Conservation (phyloP, 2,797 vertebrate genomes). For the Hyperoplus immaculatus region DNA sequence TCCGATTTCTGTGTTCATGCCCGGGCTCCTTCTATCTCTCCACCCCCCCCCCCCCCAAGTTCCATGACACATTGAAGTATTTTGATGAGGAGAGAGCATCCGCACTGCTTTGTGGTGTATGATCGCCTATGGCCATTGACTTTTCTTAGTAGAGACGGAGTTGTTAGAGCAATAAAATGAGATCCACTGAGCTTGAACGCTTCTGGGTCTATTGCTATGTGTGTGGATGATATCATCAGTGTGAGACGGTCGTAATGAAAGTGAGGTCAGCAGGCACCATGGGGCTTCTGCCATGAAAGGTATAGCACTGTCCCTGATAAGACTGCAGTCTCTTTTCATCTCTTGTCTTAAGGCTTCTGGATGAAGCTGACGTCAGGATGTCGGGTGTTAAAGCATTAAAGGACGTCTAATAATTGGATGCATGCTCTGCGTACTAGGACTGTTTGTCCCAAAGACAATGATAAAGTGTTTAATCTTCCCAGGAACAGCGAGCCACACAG, state of each 20-base stretch:
- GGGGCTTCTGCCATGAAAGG: conserved; percentile 60
- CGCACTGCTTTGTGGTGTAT: conserved; percentile 22
- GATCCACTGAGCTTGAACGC: conserved; percentile 69
- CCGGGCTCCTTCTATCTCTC: conserved; percentile 4
- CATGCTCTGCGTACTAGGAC: conserved; percentile 44
- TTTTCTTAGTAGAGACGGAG: conserved; percentile 44
- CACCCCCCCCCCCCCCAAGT: conserved; percentile 21
- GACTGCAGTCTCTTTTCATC: conserved; percentile 58
- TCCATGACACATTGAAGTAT: conserved; percentile 38
- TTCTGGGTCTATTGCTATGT: conserved; percentile 57
- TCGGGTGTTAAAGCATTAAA: conserved; percentile 52
- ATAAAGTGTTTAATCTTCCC: conserved; percentile 85
- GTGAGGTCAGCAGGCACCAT: conserved; percentile 70
- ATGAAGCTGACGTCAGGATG: conserved; percentile 47
- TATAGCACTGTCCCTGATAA: conserved; percentile 56
- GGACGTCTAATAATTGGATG: conserved; percentile 68
- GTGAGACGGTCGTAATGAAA: conserved; percentile 72
- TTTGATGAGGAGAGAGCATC: conserved; percentile 50
- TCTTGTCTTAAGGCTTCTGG: conserved; percentile 28
- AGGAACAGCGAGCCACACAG: conserved; percentile 75
- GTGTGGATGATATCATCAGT: conserved; percentile 75
- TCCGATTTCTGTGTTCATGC: conserved; percentile 40
- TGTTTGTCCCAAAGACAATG: conserved; percentile 81
- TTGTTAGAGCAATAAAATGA: conserved; percentile 62
- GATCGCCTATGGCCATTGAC: conserved; percentile 52